Conservation (phyloP, 2,888 invertebrate genomes). For the Drosophila pseudotalamancana region DNA sequence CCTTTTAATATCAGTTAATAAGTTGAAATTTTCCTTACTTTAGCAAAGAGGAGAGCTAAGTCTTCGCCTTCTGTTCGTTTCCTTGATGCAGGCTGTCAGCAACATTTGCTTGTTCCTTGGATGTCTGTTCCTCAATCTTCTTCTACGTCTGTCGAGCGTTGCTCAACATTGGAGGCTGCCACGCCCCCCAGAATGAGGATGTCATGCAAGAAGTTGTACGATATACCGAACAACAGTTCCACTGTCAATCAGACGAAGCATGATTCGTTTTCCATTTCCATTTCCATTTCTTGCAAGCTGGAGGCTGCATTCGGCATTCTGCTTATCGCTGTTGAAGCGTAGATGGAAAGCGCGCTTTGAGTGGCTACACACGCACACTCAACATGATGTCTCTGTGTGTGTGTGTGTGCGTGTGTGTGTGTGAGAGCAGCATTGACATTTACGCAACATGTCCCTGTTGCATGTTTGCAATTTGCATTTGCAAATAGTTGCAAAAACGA, state of each 20-base stretch:
- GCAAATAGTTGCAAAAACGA: slow-evolving; percentile 80
- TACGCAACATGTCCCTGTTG: slow-evolving; percentile 81
- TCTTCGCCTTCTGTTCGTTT: slow-evolving; percentile 24
- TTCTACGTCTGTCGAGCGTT: slow-evolving; percentile 21
- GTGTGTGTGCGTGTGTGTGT: slow-evolving; percentile 30
- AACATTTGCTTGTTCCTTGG: slow-evolving; percentile 17
- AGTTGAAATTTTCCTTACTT: not conserved
- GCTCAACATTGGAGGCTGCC: slow-evolving; percentile 23
- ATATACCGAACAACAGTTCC: slow-evolving; percentile 29
- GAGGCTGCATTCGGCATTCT: too few relatives aligned
- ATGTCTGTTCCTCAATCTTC: slow-evolving; percentile 15
- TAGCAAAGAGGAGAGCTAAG: not conserved
- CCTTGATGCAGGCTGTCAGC: slow-evolving; percentile 21
- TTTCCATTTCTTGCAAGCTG: slow-evolving; percentile 27
- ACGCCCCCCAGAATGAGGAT: slow-evolving; percentile 23
- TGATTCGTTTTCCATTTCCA: slow-evolving; percentile 36
- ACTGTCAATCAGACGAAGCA: slow-evolving; percentile 60
- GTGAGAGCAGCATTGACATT: slow-evolving; percentile 69
- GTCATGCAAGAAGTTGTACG: slow-evolving; percentile 12
- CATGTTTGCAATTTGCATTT: slow-evolving; percentile 80
- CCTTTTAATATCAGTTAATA: not conserved
- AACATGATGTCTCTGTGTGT: too few relatives aligned
- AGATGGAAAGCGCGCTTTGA: slow-evolving; percentile 56
- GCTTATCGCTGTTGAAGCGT: slow-evolving; percentile 56
- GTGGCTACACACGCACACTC: slow-evolving; percentile 34